Evolutionary conservation across 2,113 vertebrate species (phyloP).

Genomic region (Percopsis transmontana): DNA sequence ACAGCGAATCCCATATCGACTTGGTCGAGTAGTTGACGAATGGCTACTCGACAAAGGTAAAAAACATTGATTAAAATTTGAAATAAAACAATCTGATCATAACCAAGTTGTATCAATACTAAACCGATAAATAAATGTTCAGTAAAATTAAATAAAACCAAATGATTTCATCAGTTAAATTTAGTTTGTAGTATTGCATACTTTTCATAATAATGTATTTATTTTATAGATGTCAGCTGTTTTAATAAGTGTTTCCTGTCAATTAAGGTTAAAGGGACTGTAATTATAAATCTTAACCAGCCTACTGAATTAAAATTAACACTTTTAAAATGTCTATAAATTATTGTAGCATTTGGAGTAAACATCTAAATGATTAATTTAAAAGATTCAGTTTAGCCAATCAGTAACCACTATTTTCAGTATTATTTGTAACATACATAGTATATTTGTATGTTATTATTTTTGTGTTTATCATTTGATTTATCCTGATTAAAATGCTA

Average conservation of each 20-base stretch:
- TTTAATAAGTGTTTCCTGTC: conserved; percentile 94
- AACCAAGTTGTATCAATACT: conserved; percentile 92
- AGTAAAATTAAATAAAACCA: conserved; percentile 95
- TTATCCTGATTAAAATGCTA: conserved; percentile 83
- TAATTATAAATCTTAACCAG: conserved; percentile 95
- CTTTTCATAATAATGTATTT: conserved; percentile 95
- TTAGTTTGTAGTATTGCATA: conserved; percentile 88
- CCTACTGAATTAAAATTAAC: conserved; percentile 87
- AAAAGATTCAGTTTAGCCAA: conserved; percentile 73
- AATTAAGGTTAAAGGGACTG: conserved; percentile 99
- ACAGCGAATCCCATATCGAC: conserved; percentile 99
- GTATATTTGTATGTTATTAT: conserved; percentile 54
- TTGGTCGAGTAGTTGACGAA: conserved; percentile 99
- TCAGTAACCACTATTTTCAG: conserved; percentile 49
- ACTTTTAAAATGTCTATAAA: conserved; percentile 94
- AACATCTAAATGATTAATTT: conserved; percentile 92
- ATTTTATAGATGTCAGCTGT: conserved; percentile 88
- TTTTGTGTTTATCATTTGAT: conserved; percentile 57
- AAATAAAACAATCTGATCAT: conserved; percentile 99
- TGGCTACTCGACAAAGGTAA: conserved; percentile 99
- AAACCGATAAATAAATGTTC: conserved; percentile 97
- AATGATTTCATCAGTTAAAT: conserved; percentile 90
- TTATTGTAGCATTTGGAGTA: conserved; percentile 84
- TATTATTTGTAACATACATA: conserved; percentile 62
- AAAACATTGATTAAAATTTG: conserved; percentile 99